Conservation (phyloP, 2,888 invertebrate genomes). For the Chymomyza caudatula region DNA sequence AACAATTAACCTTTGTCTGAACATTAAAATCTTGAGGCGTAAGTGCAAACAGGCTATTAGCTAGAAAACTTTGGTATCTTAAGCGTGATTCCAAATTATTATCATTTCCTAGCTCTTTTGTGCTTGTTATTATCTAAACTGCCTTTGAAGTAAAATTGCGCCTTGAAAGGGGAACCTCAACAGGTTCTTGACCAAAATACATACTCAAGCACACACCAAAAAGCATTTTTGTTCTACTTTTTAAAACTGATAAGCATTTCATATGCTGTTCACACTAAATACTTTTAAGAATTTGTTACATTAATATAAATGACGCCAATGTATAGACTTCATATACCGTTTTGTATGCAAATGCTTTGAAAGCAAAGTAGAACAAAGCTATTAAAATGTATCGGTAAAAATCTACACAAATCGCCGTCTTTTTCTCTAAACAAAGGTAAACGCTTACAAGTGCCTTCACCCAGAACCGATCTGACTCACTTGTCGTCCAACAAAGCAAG, state of each 20-base stretch:
- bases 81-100: not conserved
- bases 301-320: not conserved
- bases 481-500: slow-evolving; percentile 30
- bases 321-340: not conserved
- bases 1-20: too few relatives aligned
- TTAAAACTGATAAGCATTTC: not conserved
- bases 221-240: too few relatives aligned
- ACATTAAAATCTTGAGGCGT: too few relatives aligned
- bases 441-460: not conserved
- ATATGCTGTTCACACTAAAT: not conserved
- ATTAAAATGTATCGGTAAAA: not conserved
- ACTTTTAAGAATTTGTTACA: not conserved
- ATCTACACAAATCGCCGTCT: not conserved
- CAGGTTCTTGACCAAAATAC: not conserved
- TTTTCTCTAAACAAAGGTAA: not conserved
- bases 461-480: slow-evolving; percentile 11
- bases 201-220: not conserved
- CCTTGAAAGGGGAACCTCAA: not conserved
- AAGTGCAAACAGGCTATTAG: not conserved
- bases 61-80: not conserved
- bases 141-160: not conserved
- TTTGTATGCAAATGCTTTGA: not conserved
- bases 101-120: not conserved
- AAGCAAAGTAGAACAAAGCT: not conserved
- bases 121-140: not conserved